Evolutionary conservation across 2,888 invertebrate species (phyloP), one percentile per base, ranked within the genome.

Genomic region (Vannuccia rotundouncinata): DNA sequence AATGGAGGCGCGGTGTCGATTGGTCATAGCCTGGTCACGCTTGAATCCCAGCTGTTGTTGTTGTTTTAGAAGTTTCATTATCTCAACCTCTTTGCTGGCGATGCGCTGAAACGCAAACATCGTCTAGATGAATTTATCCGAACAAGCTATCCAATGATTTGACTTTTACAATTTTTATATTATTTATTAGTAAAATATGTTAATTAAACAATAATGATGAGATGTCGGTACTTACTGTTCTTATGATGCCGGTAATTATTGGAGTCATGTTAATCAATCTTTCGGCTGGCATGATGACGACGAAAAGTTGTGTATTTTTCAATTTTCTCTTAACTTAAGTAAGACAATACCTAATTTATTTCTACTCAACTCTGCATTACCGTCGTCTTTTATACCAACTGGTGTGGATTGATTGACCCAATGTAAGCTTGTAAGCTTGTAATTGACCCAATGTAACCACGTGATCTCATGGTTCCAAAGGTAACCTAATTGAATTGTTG

Each of bases 181-280:
- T 17, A 13, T 45, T 45, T 45, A 5, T 45, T 45, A 13, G 5
- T 45, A 45, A 45, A 17, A 5, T 31, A 22, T 45, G 31, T 73
- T 25, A 79, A 74, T 59, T 73, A 73, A 22, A 74, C 74, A 79
- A 45, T 45, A 45, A 45, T 45, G 5, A 45, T 13, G 45, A 45
- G 45, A 45, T 13, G 17, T 45, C 5, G 5, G 17, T 2, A 66
- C 66, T 66, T 22, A 66, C 66, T 66, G 66, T 66, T 66, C 25
- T 66, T 66, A 66, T 66, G 5, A 66, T 66, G 17, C 66, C 66
- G 22, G 66, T 66, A 22, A 66, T 66, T 5, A 66, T 66, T 66
- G 66, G 66, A 2, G 66, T 66, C 66, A 66, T 66, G 25, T 66
- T 66, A 2, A 2, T 66, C 66, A 66, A 66, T 22, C 66, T 17